These are phyloP conservation scores for Drosophila kurseongensis DNA, from an alignment of 1,140 invertebrate genomes.

Conservation along the genomic window DNA sequence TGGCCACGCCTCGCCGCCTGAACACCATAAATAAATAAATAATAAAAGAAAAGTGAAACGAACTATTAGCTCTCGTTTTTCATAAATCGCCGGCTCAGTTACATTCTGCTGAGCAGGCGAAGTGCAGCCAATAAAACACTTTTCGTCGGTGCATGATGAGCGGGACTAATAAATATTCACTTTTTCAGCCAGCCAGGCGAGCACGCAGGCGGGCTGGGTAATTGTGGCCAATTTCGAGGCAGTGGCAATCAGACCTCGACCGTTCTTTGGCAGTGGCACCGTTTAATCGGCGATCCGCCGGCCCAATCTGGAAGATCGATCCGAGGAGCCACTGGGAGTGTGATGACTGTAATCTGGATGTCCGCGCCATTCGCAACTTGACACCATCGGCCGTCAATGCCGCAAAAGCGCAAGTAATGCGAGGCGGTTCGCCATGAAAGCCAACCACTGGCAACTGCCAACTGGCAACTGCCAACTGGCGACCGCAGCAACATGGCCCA, in stretches of 20 bases:
- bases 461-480: neutral
- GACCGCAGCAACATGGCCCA: conserved; percentile 11
- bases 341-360: conserved; percentile 67
- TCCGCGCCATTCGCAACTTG: conserved; percentile 50
- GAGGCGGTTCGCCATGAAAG: conserved; percentile 66
- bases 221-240: conserved; percentile 58
- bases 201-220: conserved; percentile 48
- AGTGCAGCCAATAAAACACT: conserved; percentile 38
- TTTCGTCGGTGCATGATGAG: conserved; percentile 53
- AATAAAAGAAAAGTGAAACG: conserved; percentile 83
- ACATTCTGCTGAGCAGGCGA: conserved; percentile 73
- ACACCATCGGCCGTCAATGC: conserved; percentile 57
- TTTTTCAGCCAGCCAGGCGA: conserved; percentile 51
- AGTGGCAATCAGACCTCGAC: conserved; percentile 78
- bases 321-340: conserved; percentile 19
- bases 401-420: conserved; percentile 75
- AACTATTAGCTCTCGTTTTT: conserved; percentile 82
- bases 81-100: conserved; percentile 72
- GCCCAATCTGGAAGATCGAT: conserved; percentile 4
- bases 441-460: conserved; percentile 18
- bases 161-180: conserved; percentile 74
- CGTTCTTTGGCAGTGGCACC: conserved; percentile 61
- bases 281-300: conserved; percentile 31
- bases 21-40: conserved; percentile 73
- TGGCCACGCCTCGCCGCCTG: conserved; percentile 66